Evolutionary conservation across 2,888 invertebrate species (phyloP), one percentile per base, ranked within the genome.

Genomic region (Bhutanitis thaidina): DNA sequence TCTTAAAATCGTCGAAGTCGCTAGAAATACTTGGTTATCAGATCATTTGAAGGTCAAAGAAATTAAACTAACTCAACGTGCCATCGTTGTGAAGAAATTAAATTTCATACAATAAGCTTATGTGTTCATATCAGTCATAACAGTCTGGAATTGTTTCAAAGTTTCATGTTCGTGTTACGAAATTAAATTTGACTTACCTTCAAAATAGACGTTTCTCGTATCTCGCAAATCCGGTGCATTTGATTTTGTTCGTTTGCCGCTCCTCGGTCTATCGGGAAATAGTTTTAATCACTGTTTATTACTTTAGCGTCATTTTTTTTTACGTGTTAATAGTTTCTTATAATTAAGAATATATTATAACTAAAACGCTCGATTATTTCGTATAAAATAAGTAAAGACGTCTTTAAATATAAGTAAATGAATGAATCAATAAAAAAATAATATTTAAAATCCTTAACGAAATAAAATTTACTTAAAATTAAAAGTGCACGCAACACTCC

Each of bases 401-500:
- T 16, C 3, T 35, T 43, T 27, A 25, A 44, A 15, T 27, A 2
- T 34, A 20, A 34, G 7, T 15, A n/a, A 29, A 10, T 29, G 8
- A 13, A 20, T 20, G 12, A 34, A n/a, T 34, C 0, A 1, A 13
- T 25, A 16, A 20, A 9, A 51, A 58, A 44, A 39, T 35, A 38
- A 54, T 56, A 52, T 55, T 59, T 32, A 55, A 56, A 52, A 54
- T 58, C 60, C 54, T 50, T 50, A 32, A 34, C 12, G 50, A 38
- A 49, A 41, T 58, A 56, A 60, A 54, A 55, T 55, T 56, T 62
- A 64, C 60, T 64, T 64, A 66, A 64, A 62, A 53, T 49, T 62
- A 56, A 59, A 65, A 68, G 67, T 65, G 64, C 69, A 47, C 56
- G 56, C 57, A 62, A 63, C 60, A 64, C 71, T 62, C 59, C 71